A percentile compares a stretch with the other conserved stretches of the same genome.
phyloP scores from a whole-genome alignment of 2,888 invertebrate species.

The Drosophila gaucha region DNA sequence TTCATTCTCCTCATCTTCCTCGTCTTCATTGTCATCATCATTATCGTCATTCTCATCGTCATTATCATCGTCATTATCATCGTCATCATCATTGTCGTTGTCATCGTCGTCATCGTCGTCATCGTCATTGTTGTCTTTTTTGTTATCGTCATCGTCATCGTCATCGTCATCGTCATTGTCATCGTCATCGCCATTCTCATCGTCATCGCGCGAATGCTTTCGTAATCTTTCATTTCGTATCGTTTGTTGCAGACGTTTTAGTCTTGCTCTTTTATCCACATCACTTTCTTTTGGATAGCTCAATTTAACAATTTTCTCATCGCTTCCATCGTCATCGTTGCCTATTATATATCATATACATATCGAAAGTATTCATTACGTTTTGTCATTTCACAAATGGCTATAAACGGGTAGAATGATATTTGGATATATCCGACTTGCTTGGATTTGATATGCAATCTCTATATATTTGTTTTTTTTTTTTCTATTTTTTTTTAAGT shows the following conservation, averaged over 20 bases:
- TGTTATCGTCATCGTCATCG: constrained; percentile 61
- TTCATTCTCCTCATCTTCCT: constrained; percentile 33
- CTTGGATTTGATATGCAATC: constrained; percentile 50
- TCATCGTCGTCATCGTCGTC: constrained; percentile 23
- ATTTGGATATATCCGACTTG: constrained; percentile 55
- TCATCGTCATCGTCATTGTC: constrained; percentile 68
- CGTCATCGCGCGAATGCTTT: constrained; percentile 84
- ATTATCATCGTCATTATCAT: constrained; percentile 84
- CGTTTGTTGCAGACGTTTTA: constrained; percentile 83
- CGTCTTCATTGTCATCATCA: constrained; percentile 27
- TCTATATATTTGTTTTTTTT: constrained; percentile 19
- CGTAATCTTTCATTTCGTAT: constrained; percentile 81
- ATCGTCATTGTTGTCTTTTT: constrained; percentile 38
- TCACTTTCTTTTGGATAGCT: constrained; percentile 76
- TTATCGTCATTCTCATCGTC: constrained; percentile 56
- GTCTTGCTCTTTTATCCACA: constrained; percentile 64
- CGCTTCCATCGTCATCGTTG: constrained; percentile 73
- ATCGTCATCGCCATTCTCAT: constrained; percentile 83
- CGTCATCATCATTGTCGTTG: constrained; percentile 83
- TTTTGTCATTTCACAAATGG: constrained; percentile 57
- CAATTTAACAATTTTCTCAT: constrained; percentile 71
- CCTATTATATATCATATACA: constrained; percentile 67
- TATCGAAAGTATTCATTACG: constrained; percentile 69
- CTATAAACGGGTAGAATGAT: constrained; percentile 64
- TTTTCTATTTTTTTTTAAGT: constrained; percentile 30